Conservation (phyloP, 1,140 invertebrate species). For the Pogonus chalceus region DNA sequence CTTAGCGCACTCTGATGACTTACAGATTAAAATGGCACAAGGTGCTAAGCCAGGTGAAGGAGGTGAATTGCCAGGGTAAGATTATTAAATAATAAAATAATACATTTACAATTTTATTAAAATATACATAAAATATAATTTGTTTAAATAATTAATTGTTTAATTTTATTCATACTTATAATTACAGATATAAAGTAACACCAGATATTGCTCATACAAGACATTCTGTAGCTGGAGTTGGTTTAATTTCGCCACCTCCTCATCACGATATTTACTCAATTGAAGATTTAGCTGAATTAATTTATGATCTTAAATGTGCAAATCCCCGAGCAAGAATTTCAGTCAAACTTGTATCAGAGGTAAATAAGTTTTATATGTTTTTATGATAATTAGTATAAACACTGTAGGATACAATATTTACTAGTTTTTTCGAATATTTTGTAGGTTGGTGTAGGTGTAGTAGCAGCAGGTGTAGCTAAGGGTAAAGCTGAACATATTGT, state of each 20-base stretch:
- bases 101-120: not conserved
- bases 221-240: constrained; percentile 95
- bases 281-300: constrained; percentile 96
- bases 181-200: constrained; percentile 52
- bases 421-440: not conserved
- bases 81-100: constrained; percentile 32
- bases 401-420: no score
- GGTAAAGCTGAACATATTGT: constrained; percentile 98
- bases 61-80: constrained; percentile 85
- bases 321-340: constrained; percentile 93
- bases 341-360: constrained; percentile 95
- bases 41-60: constrained; percentile 95
- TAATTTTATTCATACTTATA: constrained; percentile 1
- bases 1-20: constrained; percentile 88
- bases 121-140: not conserved
- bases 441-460: constrained; percentile 88
- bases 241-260: constrained; percentile 94
- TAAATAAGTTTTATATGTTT: constrained; percentile 8
- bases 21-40: constrained; percentile 99
- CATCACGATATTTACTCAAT: constrained; percentile 99
- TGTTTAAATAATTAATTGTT: not conserved
- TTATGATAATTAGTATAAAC: no score
- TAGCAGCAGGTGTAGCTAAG: constrained; percentile 96
- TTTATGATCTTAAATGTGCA: constrained; percentile 96
- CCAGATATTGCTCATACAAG: constrained; percentile 91